phyloP scores from a whole-genome alignment of 1,140 invertebrate species.

The Zaprionus davidi region DNA sequence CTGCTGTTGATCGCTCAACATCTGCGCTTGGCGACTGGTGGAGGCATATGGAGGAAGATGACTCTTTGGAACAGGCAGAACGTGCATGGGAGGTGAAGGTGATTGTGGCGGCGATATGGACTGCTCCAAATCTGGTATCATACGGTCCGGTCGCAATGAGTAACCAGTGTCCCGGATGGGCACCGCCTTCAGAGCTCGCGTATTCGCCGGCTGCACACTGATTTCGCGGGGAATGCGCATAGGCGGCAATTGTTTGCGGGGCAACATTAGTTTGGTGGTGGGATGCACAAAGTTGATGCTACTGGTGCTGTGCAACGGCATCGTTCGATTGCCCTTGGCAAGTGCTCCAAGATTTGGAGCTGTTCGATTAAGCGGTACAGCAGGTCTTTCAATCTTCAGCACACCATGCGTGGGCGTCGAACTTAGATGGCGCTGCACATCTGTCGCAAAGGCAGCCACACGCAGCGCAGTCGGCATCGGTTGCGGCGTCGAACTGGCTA shows the following conservation, averaged over 20 bases:
- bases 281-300: conserved; percentile 71
- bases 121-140: conserved; percentile 67
- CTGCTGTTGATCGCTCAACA: conserved; percentile 29
- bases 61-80: conserved; percentile 23
- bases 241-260: conserved; percentile 48
- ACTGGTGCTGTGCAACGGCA: conserved; percentile 60
- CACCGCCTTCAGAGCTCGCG: conserved; percentile 60
- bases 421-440: conserved; percentile 40
- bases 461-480: conserved; percentile 21
- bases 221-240: conserved; percentile 58
- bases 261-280: conserved; percentile 64
- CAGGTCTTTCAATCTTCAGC: conserved; percentile 61
- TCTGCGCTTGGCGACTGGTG: conserved; percentile 62
- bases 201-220: conserved; percentile 49
- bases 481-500: conserved; percentile 17
- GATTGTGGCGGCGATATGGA: conserved; percentile 63
- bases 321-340: conserved; percentile 33
- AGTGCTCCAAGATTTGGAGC: neutral
- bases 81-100: conserved; percentile 45
- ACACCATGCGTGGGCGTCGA: conserved; percentile 49
- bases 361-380: conserved; percentile 33
- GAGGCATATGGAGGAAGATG: conserved; percentile 32
- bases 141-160: conserved; percentile 64
- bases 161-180: conserved; percentile 71
- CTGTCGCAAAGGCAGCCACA: conserved; percentile 54